A percentile compares a stretch with the other conserved stretches of the same genome.
Evolutionary conservation across 2,113 vertebrate species (phyloP).

Genomic region (Mobula hypostoma): DNA sequence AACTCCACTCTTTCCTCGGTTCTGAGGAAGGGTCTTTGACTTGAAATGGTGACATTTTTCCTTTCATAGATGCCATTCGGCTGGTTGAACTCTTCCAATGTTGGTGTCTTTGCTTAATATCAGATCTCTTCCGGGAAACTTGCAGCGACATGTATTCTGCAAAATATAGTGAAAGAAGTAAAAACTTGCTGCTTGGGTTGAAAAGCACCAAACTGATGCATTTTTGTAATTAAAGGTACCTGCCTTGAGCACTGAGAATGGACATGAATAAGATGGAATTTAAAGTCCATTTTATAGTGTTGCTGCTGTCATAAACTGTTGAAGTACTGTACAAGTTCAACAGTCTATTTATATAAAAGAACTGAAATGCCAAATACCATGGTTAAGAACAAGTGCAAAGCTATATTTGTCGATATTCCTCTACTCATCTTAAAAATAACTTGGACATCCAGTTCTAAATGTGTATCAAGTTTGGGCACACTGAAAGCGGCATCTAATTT

Average conservation of each 20-base stretch:
- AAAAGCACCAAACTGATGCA: neutral
- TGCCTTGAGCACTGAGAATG: neutral
- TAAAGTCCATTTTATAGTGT: neutral
- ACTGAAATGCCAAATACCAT: conserved; percentile 42
- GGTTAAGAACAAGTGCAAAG: conserved; percentile 42
- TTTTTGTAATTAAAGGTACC: neutral
- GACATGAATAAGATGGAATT: neutral
- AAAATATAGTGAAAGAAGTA: neutral
- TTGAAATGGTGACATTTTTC: no score
- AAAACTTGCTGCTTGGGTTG: no score
- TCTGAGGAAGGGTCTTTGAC: no score
- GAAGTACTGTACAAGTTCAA: neutral
- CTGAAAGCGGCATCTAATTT: conserved; percentile 39
- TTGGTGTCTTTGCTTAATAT: no score
- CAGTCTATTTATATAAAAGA: conserved; percentile 7
- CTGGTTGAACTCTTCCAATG: no score
- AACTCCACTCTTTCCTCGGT: no score
- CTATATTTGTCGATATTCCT: conserved; percentile 36
- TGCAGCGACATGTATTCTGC: no score
- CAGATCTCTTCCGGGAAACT: no score
- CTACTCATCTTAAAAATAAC: conserved; percentile 42
- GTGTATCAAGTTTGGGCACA: neutral
- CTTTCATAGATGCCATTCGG: no score
- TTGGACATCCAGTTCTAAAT: neutral
- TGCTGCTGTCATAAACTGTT: neutral